Evolutionary conservation across 2,113 vertebrate species (phyloP), one percentile per base, ranked within the genome.

Genomic region (Pantherophis guttatus): DNA sequence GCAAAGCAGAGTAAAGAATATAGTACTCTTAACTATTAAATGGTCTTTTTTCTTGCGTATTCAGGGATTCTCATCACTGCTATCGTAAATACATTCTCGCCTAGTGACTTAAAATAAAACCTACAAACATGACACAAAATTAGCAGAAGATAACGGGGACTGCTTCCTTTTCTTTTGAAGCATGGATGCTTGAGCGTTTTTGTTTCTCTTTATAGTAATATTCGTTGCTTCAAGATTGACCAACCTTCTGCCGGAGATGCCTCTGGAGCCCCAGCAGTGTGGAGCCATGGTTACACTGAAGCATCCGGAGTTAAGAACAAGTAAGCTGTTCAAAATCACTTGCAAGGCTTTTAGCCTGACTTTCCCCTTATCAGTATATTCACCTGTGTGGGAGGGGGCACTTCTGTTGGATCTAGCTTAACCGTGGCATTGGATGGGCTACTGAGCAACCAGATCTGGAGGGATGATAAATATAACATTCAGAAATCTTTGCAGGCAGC

Each of bases 201-300:
- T 65, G 89, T 92, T 93, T 97, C 93, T 94, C 96, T 70, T 93
- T 33, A 85, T 94, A 99, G 99, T 96, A 99, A 99, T 94, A 99
- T 99, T 94, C 99, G 99, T 96, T 99, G 99, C 96, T 99, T 99
- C 97, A 99, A 98, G 95, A 99, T 99, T 0, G 99, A 99, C 97
- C 99, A 99, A 75, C 98, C 99, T 2, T 98, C 98, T 0, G 97
- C 98, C 1, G 98, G 98, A 2, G 99, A 99, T 11, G 97, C 98
- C 0, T 98, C 98, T 0, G 98, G 98, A 94, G 98, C 98, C 0
- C 99, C 99, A 0, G 99, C 98, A 0, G 98, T 99, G 59, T 99
- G 99, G 99, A 99, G 99, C 59, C 99, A 99, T 3, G 99, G 99
- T 54, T 99, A 99, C 97, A 99, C 99, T 0, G 99, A 99, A 96